These are phyloP conservation scores for Chascanopsetta lugubris DNA, from an alignment of 2,113 vertebrate genomes.

Conservation along the genomic window DNA sequence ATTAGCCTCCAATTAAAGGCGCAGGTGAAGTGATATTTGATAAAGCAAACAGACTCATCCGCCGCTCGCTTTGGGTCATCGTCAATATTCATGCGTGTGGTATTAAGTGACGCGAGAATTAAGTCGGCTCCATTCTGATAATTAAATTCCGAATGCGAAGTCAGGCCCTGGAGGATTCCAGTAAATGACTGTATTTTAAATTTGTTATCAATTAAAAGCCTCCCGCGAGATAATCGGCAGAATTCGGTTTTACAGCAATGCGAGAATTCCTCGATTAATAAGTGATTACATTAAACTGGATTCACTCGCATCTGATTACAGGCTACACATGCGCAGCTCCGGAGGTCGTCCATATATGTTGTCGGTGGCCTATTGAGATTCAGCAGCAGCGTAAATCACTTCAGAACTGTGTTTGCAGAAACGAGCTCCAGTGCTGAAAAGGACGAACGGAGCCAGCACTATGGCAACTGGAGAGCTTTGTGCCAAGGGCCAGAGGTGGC, in stretches of 20 bases:
- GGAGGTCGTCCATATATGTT: conserved; percentile 35
- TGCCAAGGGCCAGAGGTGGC: conserved; percentile 71
- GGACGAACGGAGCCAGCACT: conserved; percentile 70
- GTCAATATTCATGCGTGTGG: conserved; percentile 50
- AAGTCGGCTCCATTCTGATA: conserved; percentile 43
- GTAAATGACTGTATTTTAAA: conserved; percentile 33
- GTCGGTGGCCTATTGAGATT: conserved; percentile 50
- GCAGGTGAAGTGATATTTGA: conserved; percentile 41
- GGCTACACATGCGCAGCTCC: conserved; percentile 8
- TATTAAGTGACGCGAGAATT: conserved; percentile 48
- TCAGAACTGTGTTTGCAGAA: conserved; percentile 45
- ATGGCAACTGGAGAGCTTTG: conserved; percentile 72
- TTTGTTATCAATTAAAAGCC: conserved; percentile 52
- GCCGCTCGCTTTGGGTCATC: conserved; percentile 33
- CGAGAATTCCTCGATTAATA: conserved; percentile 17
- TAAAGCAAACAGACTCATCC: conserved; percentile 30
- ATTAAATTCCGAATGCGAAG: conserved; percentile 50
- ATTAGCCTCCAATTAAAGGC: conserved; percentile 36
- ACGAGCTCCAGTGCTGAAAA: conserved; percentile 57
- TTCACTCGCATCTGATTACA: conserved; percentile 39
- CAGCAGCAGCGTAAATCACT: conserved; percentile 54
- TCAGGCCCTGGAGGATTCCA: conserved; percentile 11
- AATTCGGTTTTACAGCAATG: conserved; percentile 19
- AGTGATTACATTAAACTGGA: conserved; percentile 17
- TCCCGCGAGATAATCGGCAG: too few species aligned